These are phyloP conservation scores for Hyperoplus immaculatus DNA, from an alignment of 2,797 vertebrate species.

Conservation along the genomic window DNA sequence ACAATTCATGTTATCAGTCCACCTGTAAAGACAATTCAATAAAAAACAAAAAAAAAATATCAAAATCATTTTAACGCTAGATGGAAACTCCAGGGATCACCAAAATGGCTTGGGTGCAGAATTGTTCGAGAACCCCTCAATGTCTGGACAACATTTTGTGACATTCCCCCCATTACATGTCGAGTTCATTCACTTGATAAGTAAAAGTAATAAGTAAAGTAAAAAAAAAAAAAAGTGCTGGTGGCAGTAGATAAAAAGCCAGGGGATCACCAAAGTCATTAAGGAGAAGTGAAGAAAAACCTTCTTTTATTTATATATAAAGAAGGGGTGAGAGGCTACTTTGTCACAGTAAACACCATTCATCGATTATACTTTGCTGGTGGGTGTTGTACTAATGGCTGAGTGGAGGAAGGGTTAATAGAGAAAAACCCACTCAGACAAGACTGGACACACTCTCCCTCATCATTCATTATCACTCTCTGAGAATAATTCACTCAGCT, in stretches of 20 bases:
- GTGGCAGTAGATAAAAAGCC: background rate
- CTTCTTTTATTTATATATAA: background rate
- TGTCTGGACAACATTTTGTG: background rate
- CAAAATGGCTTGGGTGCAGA: background rate
- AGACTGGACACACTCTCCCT: conserved; percentile 46
- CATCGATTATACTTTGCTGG: conserved; percentile 14
- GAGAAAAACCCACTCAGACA: conserved; percentile 41
- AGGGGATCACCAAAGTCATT: too few species aligned
- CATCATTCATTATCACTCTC: conserved; percentile 63
- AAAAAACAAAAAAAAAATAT: background rate
- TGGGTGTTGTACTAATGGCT: conserved; percentile 21
- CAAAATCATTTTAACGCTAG: background rate
- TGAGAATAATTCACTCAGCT: conserved; percentile 50
- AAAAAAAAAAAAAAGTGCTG: background rate
- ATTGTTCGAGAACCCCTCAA: background rate
- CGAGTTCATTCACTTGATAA: background rate
- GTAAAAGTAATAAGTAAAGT: background rate
- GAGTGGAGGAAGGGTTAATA: conserved; percentile 35
- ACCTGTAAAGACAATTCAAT: background rate
- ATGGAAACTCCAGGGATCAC: background rate
- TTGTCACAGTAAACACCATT: conserved; percentile 17
- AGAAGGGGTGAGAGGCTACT: background rate
- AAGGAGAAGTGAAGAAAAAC: too few species aligned
- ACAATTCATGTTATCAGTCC: background rate
- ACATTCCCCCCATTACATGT: background rate